phyloP scores from a whole-genome alignment of 1,140 invertebrate genomes.

The Dinoponera quadriceps region DNA sequence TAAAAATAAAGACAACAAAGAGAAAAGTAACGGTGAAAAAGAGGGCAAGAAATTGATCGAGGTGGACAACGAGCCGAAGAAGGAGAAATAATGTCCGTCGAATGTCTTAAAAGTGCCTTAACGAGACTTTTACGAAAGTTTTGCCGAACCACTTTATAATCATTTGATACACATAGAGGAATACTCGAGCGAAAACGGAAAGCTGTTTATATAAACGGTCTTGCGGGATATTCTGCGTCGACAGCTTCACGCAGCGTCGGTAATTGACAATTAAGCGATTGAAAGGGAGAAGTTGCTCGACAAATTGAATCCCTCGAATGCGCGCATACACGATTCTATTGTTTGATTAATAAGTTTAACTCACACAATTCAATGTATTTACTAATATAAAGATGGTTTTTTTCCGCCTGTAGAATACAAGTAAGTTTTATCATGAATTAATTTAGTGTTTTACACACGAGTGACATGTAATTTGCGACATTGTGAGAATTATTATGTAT shows the following conservation, averaged over 20 bases:
- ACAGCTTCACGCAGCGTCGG: no score
- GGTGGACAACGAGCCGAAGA: slow-evolving; percentile 40
- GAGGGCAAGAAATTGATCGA: neutral
- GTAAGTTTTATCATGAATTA: neutral
- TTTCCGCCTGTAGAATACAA: no score
- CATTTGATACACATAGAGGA: neutral
- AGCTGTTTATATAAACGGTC: neutral
- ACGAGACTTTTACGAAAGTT: slow-evolving; percentile 2
- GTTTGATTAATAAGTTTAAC: neutral
- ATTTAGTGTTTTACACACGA: neutral
- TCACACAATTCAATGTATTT: slow-evolving; percentile 6
- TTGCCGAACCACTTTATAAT: neutral
- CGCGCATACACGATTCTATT: neutral
- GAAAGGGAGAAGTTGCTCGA: neutral
- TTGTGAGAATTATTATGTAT: neutral
- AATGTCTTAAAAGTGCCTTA: slow-evolving; percentile 12
- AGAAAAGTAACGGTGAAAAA: slow-evolving; percentile 14
- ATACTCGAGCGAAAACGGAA: neutral
- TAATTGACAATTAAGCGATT: neutral
- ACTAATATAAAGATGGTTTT: neutral
- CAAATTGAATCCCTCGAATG: neutral
- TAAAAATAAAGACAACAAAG: slow-evolving; percentile 45
- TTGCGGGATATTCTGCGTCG: neutral
- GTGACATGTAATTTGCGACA: neutral
- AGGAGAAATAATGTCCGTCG: slow-evolving; percentile 58